phyloP scores from a whole-genome alignment of 2,797 vertebrate genomes.

The Catharus ustulatus region DNA sequence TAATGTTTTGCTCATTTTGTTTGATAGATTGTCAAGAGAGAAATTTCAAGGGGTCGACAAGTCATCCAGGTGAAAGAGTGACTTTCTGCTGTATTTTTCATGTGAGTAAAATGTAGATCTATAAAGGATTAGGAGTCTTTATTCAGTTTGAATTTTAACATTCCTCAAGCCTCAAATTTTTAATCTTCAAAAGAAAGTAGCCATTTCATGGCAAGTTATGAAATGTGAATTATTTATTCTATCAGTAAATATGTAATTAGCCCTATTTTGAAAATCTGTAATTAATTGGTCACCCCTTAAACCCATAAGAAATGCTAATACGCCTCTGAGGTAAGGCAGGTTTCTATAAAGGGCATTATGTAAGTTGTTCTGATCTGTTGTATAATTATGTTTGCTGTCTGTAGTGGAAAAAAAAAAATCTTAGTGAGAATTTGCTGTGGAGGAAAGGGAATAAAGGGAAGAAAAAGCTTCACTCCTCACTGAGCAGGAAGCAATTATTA shows the following conservation, averaged over 20 bases:
- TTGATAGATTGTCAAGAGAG: slow-evolving; percentile 57
- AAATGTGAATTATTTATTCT: slow-evolving; percentile 73
- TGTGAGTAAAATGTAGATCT: slow-evolving; percentile 34
- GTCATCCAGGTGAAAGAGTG: slow-evolving; percentile 31
- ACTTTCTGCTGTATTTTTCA: slow-evolving; percentile 49
- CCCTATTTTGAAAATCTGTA: slow-evolving; percentile 67
- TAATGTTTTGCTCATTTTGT: neutral
- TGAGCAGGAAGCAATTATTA: slow-evolving; percentile 31
- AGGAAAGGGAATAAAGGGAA: slow-evolving; percentile 7
- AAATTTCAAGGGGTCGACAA: slow-evolving; percentile 33
- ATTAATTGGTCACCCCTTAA: slow-evolving; percentile 71
- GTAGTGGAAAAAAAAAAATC: slow-evolving; percentile 40
- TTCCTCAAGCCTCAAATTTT: slow-evolving; percentile 50
- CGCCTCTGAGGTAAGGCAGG: slow-evolving; percentile 62
- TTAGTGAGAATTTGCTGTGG: slow-evolving; percentile 54
- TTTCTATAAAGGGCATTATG: slow-evolving; percentile 60
- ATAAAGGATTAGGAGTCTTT: slow-evolving; percentile 58
- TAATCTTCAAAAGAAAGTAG: slow-evolving; percentile 69
- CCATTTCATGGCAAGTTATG: slow-evolving; percentile 62
- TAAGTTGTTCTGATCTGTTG: slow-evolving; percentile 64
- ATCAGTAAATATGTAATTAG: slow-evolving; percentile 68
- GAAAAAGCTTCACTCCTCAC: neutral
- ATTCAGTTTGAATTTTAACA: slow-evolving; percentile 66
- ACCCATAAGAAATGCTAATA: slow-evolving; percentile 73
- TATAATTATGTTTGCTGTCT: slow-evolving; percentile 66